Conservation (phyloP, 37 sponge, comb jelly and placozoan species). For the Ephydatia muelleri region DNA sequence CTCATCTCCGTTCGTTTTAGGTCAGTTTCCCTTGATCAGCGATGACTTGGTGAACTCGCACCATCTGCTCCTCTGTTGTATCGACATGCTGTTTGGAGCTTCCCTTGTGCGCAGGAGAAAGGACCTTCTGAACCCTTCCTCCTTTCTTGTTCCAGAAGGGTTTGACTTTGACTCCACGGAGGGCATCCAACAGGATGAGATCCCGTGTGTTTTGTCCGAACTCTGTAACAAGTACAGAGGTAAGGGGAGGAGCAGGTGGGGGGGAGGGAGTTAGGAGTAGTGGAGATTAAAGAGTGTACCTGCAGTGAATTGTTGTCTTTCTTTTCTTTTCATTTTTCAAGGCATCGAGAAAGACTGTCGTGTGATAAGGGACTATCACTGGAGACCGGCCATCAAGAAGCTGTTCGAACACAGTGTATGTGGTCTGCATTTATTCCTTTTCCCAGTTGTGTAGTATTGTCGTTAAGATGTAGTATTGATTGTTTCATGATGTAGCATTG, state of each 20-base stretch:
- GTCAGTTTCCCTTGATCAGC: conserved; percentile 79
- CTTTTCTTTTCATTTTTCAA: conserved; percentile 16
- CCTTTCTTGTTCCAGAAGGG: conserved; percentile 31
- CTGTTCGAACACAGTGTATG: conserved; percentile 35
- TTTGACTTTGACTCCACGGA: conserved; percentile 13
- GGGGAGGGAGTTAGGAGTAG: not conserved
- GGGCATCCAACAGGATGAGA: not conserved
- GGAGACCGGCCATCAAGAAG: conserved; percentile 54
- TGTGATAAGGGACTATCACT: conserved; percentile 69
- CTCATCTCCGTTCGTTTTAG: conserved; percentile 3
- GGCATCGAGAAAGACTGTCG: conserved; percentile 78
- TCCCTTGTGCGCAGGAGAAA: conserved; percentile 37
- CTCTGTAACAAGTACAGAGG: conserved; percentile 59
- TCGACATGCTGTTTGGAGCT: conserved; percentile 80
- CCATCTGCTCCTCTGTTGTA: conserved; percentile 84
- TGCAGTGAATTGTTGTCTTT: not conserved
- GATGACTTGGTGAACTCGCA: conserved; percentile 92
- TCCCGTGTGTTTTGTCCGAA: conserved; percentile 47
- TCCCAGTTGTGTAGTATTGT: no score
- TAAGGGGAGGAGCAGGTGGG: not conserved
- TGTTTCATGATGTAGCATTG: no score
- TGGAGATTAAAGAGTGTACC: not conserved
- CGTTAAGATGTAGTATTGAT: not conserved
- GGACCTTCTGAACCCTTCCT: conserved; percentile 74
- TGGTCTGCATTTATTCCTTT: not conserved